A percentile compares a stretch with the other conserved stretches of the same genome.
phyloP scores from a whole-genome alignment of 2,888 invertebrate species.

The Cataglyphis cursor region DNA sequence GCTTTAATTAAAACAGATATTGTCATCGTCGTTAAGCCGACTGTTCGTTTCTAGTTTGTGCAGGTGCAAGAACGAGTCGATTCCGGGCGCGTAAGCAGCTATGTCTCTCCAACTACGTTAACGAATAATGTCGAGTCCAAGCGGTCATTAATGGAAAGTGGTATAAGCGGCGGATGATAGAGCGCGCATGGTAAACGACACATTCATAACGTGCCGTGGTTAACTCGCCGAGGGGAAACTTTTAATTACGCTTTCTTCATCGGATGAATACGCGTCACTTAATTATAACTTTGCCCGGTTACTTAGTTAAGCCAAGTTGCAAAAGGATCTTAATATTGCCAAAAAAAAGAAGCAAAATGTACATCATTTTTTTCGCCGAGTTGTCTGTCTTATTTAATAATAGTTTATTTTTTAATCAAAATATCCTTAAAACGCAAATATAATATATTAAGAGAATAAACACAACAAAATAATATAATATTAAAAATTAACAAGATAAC shows the following conservation, averaged over 20 bases:
- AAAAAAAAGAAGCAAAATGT: neutral
- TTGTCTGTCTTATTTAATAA: neutral
- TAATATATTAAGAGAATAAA: neutral
- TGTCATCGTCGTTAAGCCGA: slow-evolving; percentile 44
- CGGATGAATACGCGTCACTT: slow-evolving; percentile 42
- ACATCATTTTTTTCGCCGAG: neutral
- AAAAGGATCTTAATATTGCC: slow-evolving; percentile 35
- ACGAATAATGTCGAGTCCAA: slow-evolving; percentile 55
- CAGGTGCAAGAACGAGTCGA: slow-evolving; percentile 30
- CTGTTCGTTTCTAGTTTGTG: slow-evolving; percentile 37
- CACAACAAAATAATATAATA: neutral
- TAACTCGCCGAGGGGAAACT: slow-evolving; percentile 54
- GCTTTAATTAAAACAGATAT: slow-evolving; percentile 40
- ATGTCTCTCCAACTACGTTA: slow-evolving; percentile 56
- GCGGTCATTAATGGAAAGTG: slow-evolving; percentile 62
- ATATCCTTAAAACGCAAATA: neutral
- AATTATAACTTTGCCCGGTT: slow-evolving; percentile 61
- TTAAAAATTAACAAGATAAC: neutral
- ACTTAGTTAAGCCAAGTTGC: slow-evolving; percentile 49
- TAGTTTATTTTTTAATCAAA: neutral
- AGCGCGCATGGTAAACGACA: slow-evolving; percentile 57
- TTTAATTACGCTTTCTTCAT: slow-evolving; percentile 68
- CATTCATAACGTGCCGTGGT: slow-evolving; percentile 63
- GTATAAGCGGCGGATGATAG: slow-evolving; percentile 46
- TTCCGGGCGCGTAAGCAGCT: slow-evolving; percentile 52